Base-by-base conservation (phyloP, 2,888 invertebrate genomes). In the Euplagia quadripunctaria region DNA sequence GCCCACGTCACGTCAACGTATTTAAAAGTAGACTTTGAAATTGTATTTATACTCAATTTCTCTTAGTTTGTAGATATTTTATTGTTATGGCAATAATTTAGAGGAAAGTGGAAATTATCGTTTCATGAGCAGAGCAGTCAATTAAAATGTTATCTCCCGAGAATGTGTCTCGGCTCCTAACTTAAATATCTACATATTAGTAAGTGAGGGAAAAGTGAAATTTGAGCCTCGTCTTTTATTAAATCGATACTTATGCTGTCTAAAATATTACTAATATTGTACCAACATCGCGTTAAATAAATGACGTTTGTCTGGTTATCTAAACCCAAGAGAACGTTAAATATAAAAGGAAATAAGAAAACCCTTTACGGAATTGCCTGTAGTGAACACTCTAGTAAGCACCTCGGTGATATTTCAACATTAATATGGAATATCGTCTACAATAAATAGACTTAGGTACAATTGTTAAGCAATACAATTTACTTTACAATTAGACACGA, bases 11-110 rank as follows among this genome's bases (percentile, higher is more conserved):
- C 41, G 52, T 64, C 20, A 52, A 72, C 73, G 31, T 61, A 46
- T 43, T 20, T 68, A 41, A 31, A 61, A 77, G 76, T 86, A 82
- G 79, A 76, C 64, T 75, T 82, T 81, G 74, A 79, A 70, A 77
- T 79, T 86, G 87, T 86, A 85, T 77, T 31, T 31, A 86, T 84
- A 84, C 76, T 81, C 69, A 80, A 85, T 84, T 81, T 84, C 70
- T 61, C 77, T 77, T 81, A 80, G 77, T 83, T 76, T 74, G 72
- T 82, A 82, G 80, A 74, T 67, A 63, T 72, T 61, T 75, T 71
- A 77, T 70, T 82, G 74, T 75, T 79, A 85, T 82, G 85, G 88
- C 87, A 87, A 87, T 89, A 86, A 86, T 80, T 79, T 79, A 71
- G 68, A 77, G 58, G 70, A 82, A 77, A 82, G 84, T 81, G 58